A percentile compares a stretch with the other conserved stretches of the same genome.
Evolutionary conservation across 2,888 invertebrate genomes (phyloP).

Genomic region (Catocala sponsa): DNA sequence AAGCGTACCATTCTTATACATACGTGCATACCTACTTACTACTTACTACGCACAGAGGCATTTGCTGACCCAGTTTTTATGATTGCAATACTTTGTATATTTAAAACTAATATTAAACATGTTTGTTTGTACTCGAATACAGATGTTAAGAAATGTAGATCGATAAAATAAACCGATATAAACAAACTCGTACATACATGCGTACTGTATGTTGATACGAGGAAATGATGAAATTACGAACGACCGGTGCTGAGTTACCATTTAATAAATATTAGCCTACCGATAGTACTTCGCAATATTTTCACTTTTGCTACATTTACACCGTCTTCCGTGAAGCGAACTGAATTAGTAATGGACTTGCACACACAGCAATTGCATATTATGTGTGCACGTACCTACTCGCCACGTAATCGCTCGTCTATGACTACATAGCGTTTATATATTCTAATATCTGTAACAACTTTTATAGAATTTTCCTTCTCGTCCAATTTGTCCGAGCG

Average conservation of each 20-base stretch:
- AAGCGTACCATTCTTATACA: slow-evolving; percentile 26
- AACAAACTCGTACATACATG: slow-evolving; percentile 40
- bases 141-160: slow-evolving; percentile 39
- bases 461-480: not conserved
- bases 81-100: slow-evolving; percentile 49
- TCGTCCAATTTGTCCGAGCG: slow-evolving; percentile 4
- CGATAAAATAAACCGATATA: slow-evolving; percentile 21
- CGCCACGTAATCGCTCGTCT: not conserved
- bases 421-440: not conserved
- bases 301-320: slow-evolving; percentile 32
- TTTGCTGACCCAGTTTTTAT: slow-evolving; percentile 46
- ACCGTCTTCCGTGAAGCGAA: slow-evolving; percentile 9
- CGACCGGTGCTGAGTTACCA: slow-evolving; percentile 20
- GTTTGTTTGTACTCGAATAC: slow-evolving; percentile 45
- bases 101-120: slow-evolving; percentile 40
- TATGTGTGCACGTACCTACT: not conserved
- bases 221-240: slow-evolving; percentile 45
- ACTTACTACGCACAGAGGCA: slow-evolving; percentile 19
- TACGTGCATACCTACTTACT: slow-evolving; percentile 4
- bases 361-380: not conserved
- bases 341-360: slow-evolving; percentile 13
- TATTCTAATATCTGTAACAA: slow-evolving; percentile 2
- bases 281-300: slow-evolving; percentile 33
- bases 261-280: slow-evolving; percentile 25
- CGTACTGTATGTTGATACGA: slow-evolving; percentile 34